A percentile compares a stretch with the other conserved stretches of the same genome.
phyloP scores from a whole-genome alignment of 2,113 vertebrate species.

The Thryonomys swinderianus region DNA sequence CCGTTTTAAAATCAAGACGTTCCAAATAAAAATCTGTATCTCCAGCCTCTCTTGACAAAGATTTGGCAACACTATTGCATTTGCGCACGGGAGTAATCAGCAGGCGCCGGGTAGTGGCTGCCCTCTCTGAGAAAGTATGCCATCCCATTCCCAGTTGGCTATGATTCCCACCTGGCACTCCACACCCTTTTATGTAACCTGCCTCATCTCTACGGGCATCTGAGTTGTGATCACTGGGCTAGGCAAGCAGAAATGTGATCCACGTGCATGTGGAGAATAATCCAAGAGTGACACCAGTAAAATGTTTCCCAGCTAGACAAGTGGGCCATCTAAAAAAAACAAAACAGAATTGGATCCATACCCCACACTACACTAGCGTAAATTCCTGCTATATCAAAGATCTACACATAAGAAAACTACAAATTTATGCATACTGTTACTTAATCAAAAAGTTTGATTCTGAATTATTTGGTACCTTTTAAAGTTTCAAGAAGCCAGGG shows the following conservation, averaged over 20 bases:
- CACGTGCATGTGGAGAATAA: background rate
- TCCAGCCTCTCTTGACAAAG: constrained; percentile 61
- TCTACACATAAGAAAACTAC: constrained; percentile 6
- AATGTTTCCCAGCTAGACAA: constrained; percentile 51
- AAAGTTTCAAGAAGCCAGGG: background rate
- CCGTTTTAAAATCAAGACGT: constrained; percentile 58
- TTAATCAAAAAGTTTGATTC: constrained; percentile 18
- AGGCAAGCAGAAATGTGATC: constrained; percentile 72
- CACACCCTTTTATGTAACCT: constrained; percentile 74
- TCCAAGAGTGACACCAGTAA: constrained; percentile 55
- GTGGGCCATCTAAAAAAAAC: constrained; percentile 34
- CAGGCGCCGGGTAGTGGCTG: constrained; percentile 42
- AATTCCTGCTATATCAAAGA: constrained; percentile 21
- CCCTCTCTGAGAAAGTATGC: constrained; percentile 65
- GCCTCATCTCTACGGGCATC: constrained; percentile 63
- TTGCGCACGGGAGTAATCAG: constrained; percentile 12
- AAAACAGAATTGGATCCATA: constrained; percentile 21
- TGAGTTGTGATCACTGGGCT: constrained; percentile 52
- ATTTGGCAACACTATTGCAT: constrained; percentile 28
- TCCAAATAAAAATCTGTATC: constrained; percentile 38
- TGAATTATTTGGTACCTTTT: background rate
- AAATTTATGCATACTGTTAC: constrained; percentile 25
- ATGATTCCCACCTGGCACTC: constrained; percentile 55
- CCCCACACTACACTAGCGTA: background rate
- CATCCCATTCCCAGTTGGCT: constrained; percentile 70